phyloP scores from a whole-genome alignment of 2,888 invertebrate species.

The Neocrepidodera transversa region DNA sequence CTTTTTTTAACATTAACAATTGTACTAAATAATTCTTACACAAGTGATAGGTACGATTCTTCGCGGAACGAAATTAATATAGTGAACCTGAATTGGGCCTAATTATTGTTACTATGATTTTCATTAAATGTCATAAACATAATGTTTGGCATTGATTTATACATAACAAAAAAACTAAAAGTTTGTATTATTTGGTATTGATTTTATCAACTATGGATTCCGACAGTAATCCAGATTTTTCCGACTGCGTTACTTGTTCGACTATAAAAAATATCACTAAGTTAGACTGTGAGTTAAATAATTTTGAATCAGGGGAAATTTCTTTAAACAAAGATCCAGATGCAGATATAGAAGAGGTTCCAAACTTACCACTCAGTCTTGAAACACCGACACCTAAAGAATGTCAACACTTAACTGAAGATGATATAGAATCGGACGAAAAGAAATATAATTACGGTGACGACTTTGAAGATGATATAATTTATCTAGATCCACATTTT shows the following conservation, averaged over 20 bases:
- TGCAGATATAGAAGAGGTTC: no score
- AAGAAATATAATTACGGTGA: background rate
- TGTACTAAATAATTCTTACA: no score
- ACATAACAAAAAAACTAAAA: background rate
- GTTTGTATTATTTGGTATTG: background rate
- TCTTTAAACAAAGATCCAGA: no score
- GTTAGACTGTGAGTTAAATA: background rate
- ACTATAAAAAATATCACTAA: conserved; percentile 3
- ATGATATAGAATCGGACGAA: background rate
- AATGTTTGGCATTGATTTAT: no score
- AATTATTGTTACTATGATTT: no score
- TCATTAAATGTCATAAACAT: no score
- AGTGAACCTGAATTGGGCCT: no score
- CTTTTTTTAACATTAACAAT: no score
- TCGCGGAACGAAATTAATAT: no score
- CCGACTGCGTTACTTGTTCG: conserved; percentile 4
- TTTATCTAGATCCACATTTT: background rate
- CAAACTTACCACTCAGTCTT: background rate
- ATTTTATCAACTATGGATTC: background rate
- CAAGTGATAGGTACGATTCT: no score
- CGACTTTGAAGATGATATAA: conserved; percentile 1
- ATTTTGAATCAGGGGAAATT: background rate
- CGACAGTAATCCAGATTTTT: conserved; percentile 3
- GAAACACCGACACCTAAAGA: background rate
- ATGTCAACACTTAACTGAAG: no score